These are phyloP conservation scores for Emys orbicularis DNA, from an alignment of 2,797 vertebrate genomes.

Conservation along the genomic window DNA sequence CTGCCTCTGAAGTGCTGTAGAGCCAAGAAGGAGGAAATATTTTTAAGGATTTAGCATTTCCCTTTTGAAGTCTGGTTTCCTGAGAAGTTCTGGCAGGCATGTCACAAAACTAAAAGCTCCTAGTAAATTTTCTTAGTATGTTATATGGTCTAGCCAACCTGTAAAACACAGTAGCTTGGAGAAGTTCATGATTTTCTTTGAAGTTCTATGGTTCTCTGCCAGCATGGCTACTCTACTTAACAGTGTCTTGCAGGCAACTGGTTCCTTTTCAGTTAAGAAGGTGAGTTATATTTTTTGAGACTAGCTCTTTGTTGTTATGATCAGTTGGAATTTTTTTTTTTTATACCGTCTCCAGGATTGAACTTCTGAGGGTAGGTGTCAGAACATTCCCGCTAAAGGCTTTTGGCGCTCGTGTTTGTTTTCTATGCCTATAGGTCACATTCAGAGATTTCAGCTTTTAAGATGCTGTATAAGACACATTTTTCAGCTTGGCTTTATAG, in stretches of 20 bases:
- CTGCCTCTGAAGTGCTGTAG: neutral
- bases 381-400: neutral
- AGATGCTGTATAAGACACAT: neutral
- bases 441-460: neutral
- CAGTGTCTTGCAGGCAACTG: neutral
- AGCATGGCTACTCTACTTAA: neutral
- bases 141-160: neutral
- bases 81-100: neutral
- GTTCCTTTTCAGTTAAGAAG: neutral
- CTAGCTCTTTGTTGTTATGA: neutral
- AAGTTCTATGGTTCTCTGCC: neutral
- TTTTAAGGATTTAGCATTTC: neutral
- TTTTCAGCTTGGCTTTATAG: neutral
- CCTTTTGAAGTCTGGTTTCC: neutral
- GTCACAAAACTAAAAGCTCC: neutral
- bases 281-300: neutral
- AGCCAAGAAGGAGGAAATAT: neutral
- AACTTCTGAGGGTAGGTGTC: neutral
- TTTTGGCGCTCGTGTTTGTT: neutral
- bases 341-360: neutral
- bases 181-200: neutral
- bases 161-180: neutral
- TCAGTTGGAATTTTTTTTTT: neutral
- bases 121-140: neutral
- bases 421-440: neutral